Base-by-base conservation (phyloP, 2,113 vertebrate species). In the Litocranius walleri region DNA sequence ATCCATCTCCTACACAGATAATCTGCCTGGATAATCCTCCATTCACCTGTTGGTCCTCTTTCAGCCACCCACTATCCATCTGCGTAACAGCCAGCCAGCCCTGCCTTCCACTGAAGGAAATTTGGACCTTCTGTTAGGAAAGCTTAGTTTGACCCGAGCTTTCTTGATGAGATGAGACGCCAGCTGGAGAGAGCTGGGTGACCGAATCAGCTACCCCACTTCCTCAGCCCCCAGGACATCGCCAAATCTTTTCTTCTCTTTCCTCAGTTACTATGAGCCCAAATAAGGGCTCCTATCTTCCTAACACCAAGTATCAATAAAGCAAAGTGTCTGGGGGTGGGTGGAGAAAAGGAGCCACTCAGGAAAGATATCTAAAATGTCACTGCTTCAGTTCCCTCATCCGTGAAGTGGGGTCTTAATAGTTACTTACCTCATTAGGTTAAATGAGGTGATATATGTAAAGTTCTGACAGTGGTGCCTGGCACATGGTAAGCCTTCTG, bases 401-500 rank as follows among this genome's bases (percentile, higher is more conserved):
- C 48, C 78, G 40, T 95, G 78, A 88, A 61, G 43, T 50, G 52
- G 52, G 14, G 45, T 48, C 50, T 29, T 11, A 12, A 15, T 17
- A 9, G 3, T 30, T 16, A 23, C 27, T 30, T 15, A 16, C 30
- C 29, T 82, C 4, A 1, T 19, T 50, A 56, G 27, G 61, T 15
- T 57, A 92, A 90, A 50, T 23, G 77, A 83, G 40, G 54, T 27
- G 52, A 36, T 36, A 3, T 29, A 25, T 3, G 7, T 7, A 10
- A 80, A 43, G 43, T 13, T 43, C 43, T 36, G 23, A 21, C 23
- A 61, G 19, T 12, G 13, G 59, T 7, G 45, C 78, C 43, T 6
- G 45, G 78, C 5, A 16, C 6, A 1, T 2, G 11, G 40, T 10
- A 6, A 64, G 45, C 50, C n/a, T 25, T 25, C 5, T 1, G 16